Evolutionary conservation across 2,888 invertebrate genomes (phyloP).

Genomic region (Phragmatobia fuliginosa): DNA sequence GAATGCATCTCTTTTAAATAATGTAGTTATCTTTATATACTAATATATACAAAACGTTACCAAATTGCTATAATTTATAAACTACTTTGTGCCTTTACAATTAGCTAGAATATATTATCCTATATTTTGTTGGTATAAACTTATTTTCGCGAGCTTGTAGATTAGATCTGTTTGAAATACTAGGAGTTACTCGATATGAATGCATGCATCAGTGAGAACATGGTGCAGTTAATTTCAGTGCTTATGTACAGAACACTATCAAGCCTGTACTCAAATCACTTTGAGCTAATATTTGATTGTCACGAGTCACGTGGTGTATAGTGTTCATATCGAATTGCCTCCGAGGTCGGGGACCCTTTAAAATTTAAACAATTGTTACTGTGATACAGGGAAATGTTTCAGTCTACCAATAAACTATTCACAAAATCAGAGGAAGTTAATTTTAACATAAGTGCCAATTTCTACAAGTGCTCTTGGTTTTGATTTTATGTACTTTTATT

Average conservation of each 20-base stretch:
- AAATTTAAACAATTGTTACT: constrained; percentile 62
- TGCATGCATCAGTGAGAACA: not conserved
- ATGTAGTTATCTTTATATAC: constrained; percentile 45
- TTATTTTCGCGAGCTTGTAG: constrained; percentile 59
- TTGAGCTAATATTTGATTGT: not conserved
- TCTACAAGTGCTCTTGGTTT: constrained; percentile 61
- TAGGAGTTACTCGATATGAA: constrained; percentile 25
- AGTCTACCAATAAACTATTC: constrained; percentile 51
- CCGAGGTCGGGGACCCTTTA: constrained; percentile 55
- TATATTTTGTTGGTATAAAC: constrained; percentile 51
- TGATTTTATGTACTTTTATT: constrained; percentile 71
- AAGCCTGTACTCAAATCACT: not conserved
- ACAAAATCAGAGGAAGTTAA: constrained; percentile 50
- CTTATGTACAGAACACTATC: not conserved
- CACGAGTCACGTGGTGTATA: not conserved
- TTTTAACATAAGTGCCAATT: constrained; percentile 74
- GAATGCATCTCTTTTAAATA: constrained; percentile 31
- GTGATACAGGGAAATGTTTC: constrained; percentile 68
- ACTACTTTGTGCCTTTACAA: constrained; percentile 66
- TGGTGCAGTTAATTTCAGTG: not conserved
- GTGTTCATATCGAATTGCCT: constrained; percentile 6
- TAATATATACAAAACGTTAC: constrained; percentile 69
- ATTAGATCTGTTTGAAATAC: constrained; percentile 51
- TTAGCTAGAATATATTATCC: constrained; percentile 53
- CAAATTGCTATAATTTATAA: constrained; percentile 66